phyloP scores from a whole-genome alignment of 2,888 invertebrate species.

The Keiferia lycopersicella region DNA sequence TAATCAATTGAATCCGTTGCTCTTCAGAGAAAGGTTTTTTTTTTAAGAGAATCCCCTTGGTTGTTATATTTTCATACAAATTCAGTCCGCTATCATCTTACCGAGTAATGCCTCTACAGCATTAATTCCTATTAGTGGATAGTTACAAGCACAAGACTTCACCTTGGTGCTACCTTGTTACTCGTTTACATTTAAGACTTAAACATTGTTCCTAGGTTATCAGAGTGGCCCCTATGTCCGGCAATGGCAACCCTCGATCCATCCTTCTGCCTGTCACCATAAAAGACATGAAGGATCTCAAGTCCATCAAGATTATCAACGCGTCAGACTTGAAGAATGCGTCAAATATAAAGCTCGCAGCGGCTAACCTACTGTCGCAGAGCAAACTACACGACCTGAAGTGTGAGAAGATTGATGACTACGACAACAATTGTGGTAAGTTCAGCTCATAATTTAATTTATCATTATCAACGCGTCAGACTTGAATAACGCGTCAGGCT shows the following conservation, averaged over 20 bases:
- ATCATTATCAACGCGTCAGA: not conserved
- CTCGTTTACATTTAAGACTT: too few species aligned
- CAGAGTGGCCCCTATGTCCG: slow-evolving; percentile 72
- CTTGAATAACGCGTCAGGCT: not conserved
- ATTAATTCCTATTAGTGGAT: too few species aligned
- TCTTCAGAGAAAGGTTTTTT: slow-evolving; percentile 50
- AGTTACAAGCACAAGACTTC: not conserved
- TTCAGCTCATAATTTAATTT: too few species aligned
- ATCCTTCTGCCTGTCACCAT: slow-evolving; percentile 86
- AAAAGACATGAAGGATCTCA: slow-evolving; percentile 86
- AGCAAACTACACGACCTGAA: slow-evolving; percentile 70
- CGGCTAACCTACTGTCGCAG: slow-evolving; percentile 74
- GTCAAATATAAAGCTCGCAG: slow-evolving; percentile 77
- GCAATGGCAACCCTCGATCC: slow-evolving; percentile 82
- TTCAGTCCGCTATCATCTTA: too few species aligned
- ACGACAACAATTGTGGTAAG: slow-evolving; percentile 70
- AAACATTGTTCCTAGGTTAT: slow-evolving; percentile 49
- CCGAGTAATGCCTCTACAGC: too few species aligned
- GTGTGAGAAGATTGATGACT: slow-evolving; percentile 64
- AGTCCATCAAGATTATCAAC: slow-evolving; percentile 87
- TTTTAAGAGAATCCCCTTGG: too few species aligned
- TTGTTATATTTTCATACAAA: too few species aligned
- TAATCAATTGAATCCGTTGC: slow-evolving; percentile 72
- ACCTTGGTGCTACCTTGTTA: too few species aligned
- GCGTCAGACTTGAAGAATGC: slow-evolving; percentile 81